Percentiles rank a stretch among this genome's conserved stretches.
Conservation (phyloP, 2,888 invertebrate species). For the Drosophila mimica region DNA sequence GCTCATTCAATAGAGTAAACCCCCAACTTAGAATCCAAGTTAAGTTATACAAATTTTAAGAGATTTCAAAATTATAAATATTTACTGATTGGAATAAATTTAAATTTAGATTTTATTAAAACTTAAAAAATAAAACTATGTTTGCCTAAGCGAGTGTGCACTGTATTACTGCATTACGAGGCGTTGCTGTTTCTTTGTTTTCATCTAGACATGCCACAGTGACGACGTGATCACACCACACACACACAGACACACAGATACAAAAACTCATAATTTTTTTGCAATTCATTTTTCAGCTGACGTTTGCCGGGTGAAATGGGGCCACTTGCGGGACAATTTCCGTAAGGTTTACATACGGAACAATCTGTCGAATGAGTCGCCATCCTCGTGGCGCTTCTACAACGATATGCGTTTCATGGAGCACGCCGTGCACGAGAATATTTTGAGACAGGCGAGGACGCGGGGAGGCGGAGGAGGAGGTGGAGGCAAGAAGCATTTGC, state of each 20-base stretch:
- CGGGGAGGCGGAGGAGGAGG: slow-evolving; percentile 32
- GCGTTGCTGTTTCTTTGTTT: slow-evolving; percentile 46
- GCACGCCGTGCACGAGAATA: slow-evolving; percentile 78
- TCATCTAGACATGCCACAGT: neutral
- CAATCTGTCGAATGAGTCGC: slow-evolving; percentile 76
- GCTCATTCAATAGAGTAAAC: slow-evolving; percentile 3
- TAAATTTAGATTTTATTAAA: neutral
- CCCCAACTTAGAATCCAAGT: no score
- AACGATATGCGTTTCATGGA: slow-evolving; percentile 82
- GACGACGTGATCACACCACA: neutral
- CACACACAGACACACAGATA: neutral
- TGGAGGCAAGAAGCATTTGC: slow-evolving; percentile 52
- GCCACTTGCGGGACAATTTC: slow-evolving; percentile 79
- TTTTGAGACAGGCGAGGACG: slow-evolving; percentile 70
- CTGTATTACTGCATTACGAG: slow-evolving; percentile 17
- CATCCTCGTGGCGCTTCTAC: slow-evolving; percentile 81
- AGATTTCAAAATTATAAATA: neutral
- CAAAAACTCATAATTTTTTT: slow-evolving; percentile 5
- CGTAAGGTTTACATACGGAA: slow-evolving; percentile 81
- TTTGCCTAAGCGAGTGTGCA: slow-evolving; percentile 8
- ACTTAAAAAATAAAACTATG: neutral
- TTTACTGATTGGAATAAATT: neutral
- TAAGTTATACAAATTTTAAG: no score
- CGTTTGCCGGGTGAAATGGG: slow-evolving; percentile 81
- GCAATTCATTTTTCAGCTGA: slow-evolving; percentile 55